phyloP scores from a whole-genome alignment of 2,888 invertebrate genomes.

The Tachina fera region DNA sequence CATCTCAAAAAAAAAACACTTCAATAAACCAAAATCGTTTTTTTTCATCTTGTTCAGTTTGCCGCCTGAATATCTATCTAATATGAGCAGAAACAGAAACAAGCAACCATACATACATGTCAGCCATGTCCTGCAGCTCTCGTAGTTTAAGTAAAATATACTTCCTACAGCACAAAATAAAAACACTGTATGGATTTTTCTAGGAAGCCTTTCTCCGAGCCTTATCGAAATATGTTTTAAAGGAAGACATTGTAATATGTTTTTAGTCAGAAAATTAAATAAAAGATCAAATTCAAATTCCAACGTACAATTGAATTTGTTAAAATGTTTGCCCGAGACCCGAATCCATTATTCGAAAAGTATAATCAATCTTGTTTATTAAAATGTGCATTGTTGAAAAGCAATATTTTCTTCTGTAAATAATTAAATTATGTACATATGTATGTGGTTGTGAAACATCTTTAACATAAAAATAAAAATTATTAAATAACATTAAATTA shows the following conservation, averaged over 20 bases:
- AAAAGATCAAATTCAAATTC: no score
- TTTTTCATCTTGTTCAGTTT: no score
- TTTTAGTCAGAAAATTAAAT: not conserved
- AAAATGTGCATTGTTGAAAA: constrained; percentile 42
- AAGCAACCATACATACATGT: not conserved
- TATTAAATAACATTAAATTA: constrained; percentile 24
- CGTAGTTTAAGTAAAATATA: no score
- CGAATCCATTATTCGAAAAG: not conserved
- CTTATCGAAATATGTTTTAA: not conserved
- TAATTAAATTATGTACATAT: constrained; percentile 46
- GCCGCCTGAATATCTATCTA: no score
- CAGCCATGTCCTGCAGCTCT: not conserved
- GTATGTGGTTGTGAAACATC: constrained; percentile 66
- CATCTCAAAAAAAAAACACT: no score
- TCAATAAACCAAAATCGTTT: no score
- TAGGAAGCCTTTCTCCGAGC: not conserved
- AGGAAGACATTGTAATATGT: not conserved
- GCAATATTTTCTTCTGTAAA: constrained; percentile 45
- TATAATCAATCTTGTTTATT: not conserved
- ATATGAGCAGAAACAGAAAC: no score
- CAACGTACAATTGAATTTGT: not conserved
- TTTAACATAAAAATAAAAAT: constrained; percentile 45
- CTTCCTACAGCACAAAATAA: no score
- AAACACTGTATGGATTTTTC: no score
- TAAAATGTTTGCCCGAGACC: not conserved